These are phyloP conservation scores for Cotesia glomerata DNA, from an alignment of 1,140 invertebrate genomes.

Conservation along the genomic window DNA sequence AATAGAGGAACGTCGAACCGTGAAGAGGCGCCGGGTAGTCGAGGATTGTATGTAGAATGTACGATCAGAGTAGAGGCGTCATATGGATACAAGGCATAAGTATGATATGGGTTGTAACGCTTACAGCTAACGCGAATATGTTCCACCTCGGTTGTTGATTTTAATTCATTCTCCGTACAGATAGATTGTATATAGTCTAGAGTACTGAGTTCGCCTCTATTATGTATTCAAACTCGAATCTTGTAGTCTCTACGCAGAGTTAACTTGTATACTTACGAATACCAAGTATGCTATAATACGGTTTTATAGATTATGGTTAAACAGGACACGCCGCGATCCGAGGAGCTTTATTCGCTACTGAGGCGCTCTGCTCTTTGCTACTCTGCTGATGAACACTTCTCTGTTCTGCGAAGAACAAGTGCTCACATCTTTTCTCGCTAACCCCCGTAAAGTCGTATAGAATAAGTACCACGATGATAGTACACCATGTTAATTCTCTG, in stretches of 20 bases:
- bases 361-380: no score
- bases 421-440: no score
- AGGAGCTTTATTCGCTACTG: neutral
- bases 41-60: neutral
- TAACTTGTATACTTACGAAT: no score
- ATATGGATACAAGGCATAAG: neutral
- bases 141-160: constrained; percentile 27
- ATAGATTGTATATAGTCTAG: no score
- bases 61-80: constrained; percentile 9
- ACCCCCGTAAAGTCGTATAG: no score
- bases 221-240: neutral
- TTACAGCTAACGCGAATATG: neutral
- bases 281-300: neutral
- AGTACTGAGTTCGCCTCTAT: neutral
- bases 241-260: no score
- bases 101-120: neutral
- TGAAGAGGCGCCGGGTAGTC: constrained; percentile 6
- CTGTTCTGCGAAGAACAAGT: no score
- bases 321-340: constrained; percentile 17
- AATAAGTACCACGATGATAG: no score
- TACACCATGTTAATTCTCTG: no score
- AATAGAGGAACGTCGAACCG: constrained; percentile 4
- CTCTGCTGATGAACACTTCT: no score
- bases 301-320: neutral
- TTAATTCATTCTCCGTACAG: constrained; percentile 24